A percentile compares a stretch with the other conserved stretches of the same genome.
Evolutionary conservation across 2,888 invertebrate species (phyloP).

Genomic region (Leptodirus hochenwartii): DNA sequence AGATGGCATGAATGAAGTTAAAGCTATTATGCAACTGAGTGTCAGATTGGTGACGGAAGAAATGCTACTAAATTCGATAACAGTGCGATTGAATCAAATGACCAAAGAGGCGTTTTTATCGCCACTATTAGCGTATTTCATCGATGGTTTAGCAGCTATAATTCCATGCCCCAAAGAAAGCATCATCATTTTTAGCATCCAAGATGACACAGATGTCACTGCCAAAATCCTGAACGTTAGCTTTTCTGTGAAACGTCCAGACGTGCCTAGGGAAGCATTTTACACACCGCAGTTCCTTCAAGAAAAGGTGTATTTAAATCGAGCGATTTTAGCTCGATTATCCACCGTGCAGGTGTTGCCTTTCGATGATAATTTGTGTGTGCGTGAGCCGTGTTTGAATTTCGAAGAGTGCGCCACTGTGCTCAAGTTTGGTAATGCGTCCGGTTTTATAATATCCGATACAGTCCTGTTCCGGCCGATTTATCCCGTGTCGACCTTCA

Average conservation of each 20-base stretch:
- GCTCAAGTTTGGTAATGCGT: slow-evolving; percentile 82
- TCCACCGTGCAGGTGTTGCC: slow-evolving; percentile 85
- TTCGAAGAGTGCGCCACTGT: slow-evolving; percentile 85
- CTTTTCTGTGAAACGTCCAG: slow-evolving; percentile 72
- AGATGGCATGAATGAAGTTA: slow-evolving; percentile 86
- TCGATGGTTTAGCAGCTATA: slow-evolving; percentile 81
- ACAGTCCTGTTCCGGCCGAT: slow-evolving; percentile 87
- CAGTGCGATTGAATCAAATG: slow-evolving; percentile 83
- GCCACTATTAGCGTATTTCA: slow-evolving; percentile 68
- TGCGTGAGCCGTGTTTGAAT: slow-evolving; percentile 86
- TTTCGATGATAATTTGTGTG: slow-evolving; percentile 92
- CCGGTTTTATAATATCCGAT: slow-evolving; percentile 74
- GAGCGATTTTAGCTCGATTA: slow-evolving; percentile 68
- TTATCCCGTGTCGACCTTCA: slow-evolving; percentile 84
- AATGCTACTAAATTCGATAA: slow-evolving; percentile 88
- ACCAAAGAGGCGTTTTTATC: slow-evolving; percentile 83
- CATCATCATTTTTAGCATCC: slow-evolving; percentile 81
- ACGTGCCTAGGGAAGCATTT: slow-evolving; percentile 58
- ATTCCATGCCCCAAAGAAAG: slow-evolving; percentile 85
- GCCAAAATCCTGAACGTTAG: slow-evolving; percentile 83
- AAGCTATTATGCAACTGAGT: slow-evolving; percentile 79
- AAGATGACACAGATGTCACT: slow-evolving; percentile 73
- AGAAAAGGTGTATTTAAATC: slow-evolving; percentile 84
- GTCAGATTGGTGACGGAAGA: slow-evolving; percentile 85
- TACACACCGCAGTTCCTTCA: slow-evolving; percentile 79